Evolutionary conservation across 35 echinoderm and acorn worm genomes (phyloP).

Genomic region (Holothuria glaberrima): DNA sequence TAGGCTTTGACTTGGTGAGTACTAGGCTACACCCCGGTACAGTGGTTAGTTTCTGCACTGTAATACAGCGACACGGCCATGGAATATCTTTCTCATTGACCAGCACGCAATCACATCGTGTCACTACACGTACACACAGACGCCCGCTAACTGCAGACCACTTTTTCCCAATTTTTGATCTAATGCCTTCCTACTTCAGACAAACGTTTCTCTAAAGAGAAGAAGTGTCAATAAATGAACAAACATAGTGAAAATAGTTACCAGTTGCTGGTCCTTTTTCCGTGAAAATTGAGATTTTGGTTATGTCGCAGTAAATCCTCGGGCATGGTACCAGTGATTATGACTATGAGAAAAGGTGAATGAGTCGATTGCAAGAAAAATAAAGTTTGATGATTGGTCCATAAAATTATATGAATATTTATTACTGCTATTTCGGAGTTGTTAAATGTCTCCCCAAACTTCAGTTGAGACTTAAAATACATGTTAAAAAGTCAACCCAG

Average conservation of each 20-base stretch:
- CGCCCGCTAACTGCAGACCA: not conserved
- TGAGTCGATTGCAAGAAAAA: slow-evolving; percentile 40
- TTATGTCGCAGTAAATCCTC: slow-evolving; percentile 31
- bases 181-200: not conserved
- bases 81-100: too few relatives aligned
- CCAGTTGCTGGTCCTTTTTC: not conserved
- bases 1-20: too few relatives aligned
- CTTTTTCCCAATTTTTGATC: not conserved
- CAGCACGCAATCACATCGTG: slow-evolving; percentile 3
- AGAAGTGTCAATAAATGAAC: not conserved
- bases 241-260: not conserved
- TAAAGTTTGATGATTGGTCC: not conserved
- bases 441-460: too few relatives aligned
- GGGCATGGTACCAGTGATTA: not conserved
- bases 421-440: too few relatives aligned
- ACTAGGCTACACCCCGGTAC: too few relatives aligned
- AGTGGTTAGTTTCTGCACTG: too few relatives aligned
- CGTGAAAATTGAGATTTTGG: not conserved
- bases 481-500: not conserved
- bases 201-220: too few relatives aligned
- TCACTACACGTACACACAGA: not conserved
- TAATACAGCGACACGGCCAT: too few relatives aligned
- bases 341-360: slow-evolving; percentile 42
- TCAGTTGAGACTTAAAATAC: not conserved
- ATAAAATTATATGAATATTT: slow-evolving; percentile 15